Evolutionary conservation across 2,113 vertebrate species (phyloP).

Genomic region (Ptilonorhynchus violaceus): DNA sequence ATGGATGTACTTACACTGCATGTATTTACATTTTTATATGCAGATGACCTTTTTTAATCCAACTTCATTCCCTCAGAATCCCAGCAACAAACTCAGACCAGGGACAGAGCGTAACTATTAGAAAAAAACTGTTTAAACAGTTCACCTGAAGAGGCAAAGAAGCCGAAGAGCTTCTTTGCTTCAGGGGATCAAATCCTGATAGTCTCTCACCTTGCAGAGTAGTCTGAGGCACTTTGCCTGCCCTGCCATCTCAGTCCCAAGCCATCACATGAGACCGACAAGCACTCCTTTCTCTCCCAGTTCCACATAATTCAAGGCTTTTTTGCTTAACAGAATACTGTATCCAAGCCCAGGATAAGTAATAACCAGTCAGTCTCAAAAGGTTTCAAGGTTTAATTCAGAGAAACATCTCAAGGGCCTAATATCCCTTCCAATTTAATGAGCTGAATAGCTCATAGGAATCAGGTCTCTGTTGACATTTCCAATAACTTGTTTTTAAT

Average conservation of each 20-base stretch:
- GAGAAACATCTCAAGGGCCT: not conserved
- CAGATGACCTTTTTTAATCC: not conserved
- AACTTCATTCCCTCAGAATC: not conserved
- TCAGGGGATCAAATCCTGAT: not conserved
- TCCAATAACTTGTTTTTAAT: not conserved
- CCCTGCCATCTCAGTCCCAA: not conserved
- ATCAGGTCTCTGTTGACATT: not conserved
- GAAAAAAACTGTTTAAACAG: not conserved
- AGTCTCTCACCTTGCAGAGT: not conserved
- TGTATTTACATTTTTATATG: not conserved
- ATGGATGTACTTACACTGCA: not conserved
- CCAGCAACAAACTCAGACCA: not conserved
- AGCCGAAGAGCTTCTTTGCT: not conserved
- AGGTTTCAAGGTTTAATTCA: constrained; percentile 1
- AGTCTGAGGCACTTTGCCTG: not conserved
- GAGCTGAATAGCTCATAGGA: not conserved
- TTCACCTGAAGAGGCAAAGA: not conserved
- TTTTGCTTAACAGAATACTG: not conserved
- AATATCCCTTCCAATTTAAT: not conserved
- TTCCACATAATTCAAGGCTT: not conserved
- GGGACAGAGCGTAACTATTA: not conserved
- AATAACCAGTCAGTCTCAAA: not conserved
- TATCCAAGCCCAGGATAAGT: not conserved
- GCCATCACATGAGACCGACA: not conserved
- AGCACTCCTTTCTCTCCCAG: not conserved